A percentile compares a stretch with the other conserved stretches of the same genome.
These are phyloP conservation scores for Yponomeuta cagnagella DNA, from an alignment of 2,888 invertebrate species.

Conservation along the genomic window DNA sequence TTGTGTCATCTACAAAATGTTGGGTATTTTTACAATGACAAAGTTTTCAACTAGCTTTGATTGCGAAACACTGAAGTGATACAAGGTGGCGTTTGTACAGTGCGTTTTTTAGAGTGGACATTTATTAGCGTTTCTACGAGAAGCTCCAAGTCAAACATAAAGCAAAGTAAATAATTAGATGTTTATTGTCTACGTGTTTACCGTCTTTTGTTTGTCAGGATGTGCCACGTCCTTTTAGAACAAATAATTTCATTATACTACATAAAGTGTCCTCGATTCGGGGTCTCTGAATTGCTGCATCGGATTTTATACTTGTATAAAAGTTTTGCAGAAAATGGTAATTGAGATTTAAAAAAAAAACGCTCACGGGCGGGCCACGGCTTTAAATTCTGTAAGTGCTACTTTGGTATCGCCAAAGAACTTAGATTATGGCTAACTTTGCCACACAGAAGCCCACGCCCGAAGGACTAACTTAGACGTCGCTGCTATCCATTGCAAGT, in stretches of 20 bases:
- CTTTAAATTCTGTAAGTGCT: no score
- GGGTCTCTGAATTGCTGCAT: no score
- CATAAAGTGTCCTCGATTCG: no score
- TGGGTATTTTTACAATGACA: neutral
- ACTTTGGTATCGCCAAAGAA: no score
- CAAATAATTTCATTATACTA: neutral
- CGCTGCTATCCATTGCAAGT: no score
- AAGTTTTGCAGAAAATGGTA: no score
- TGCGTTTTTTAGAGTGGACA: neutral
- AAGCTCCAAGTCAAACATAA: neutral
- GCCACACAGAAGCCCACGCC: no score
- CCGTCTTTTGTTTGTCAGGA: slow-evolving; percentile 11
- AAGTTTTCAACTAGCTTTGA: neutral
- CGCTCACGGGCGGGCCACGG: no score
- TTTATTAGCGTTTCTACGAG: neutral
- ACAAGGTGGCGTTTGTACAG: neutral
- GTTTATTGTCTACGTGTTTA: neutral
- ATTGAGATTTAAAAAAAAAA: no score
- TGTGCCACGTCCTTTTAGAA: slow-evolving; percentile 8
- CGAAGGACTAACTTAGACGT: no score
- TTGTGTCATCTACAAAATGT: neutral
- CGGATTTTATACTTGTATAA: no score
- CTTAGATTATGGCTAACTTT: no score
- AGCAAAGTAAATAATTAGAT: neutral
- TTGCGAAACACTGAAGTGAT: neutral